These are phyloP conservation scores for Rapana venosa DNA, from an alignment of 2,888 invertebrate genomes.

Conservation along the genomic window DNA sequence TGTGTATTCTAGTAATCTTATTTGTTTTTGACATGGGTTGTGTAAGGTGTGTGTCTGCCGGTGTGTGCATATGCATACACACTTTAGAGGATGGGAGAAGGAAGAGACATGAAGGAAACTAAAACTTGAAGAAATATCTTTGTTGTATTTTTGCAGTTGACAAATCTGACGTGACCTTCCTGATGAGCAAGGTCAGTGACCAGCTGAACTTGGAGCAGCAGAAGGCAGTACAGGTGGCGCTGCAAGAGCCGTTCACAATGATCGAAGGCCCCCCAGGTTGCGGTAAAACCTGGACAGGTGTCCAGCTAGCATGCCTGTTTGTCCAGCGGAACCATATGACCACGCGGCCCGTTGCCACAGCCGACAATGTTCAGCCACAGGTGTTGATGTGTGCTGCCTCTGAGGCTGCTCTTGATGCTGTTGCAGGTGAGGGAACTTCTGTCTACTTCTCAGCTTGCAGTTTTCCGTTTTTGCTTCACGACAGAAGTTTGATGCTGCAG, in stretches of 20 bases:
- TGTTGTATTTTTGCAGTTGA: slow-evolving; percentile 51
- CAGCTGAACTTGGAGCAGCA: slow-evolving; percentile 63
- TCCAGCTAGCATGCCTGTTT: slow-evolving; percentile 62
- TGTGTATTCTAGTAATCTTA: too few relatives aligned
- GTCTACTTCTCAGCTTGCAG: too few relatives aligned
- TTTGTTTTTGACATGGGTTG: too few relatives aligned
- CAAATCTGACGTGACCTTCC: slow-evolving; percentile 56
- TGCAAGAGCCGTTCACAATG: slow-evolving; percentile 66
- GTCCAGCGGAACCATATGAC: slow-evolving; percentile 55
- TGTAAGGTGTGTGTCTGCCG: too few relatives aligned
- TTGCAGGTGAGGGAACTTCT: slow-evolving; percentile 61
- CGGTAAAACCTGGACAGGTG: slow-evolving; percentile 70
- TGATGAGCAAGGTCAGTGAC: slow-evolving; percentile 50
- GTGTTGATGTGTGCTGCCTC: slow-evolving; percentile 74
- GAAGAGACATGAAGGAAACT: too few relatives aligned
- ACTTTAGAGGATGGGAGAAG: too few relatives aligned
- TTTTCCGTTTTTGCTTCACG: too few relatives aligned
- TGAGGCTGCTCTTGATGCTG: slow-evolving; percentile 69
- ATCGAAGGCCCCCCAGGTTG: slow-evolving; percentile 73
- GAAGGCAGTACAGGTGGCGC: slow-evolving; percentile 60
- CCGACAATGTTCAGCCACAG: neutral
- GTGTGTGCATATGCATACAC: too few relatives aligned
- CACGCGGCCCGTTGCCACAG: slow-evolving; percentile 4
- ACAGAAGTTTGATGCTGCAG: too few relatives aligned
- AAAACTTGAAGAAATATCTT: neutral